Base-by-base conservation (phyloP, 2,888 invertebrate genomes). In the Ormia ochracea region DNA sequence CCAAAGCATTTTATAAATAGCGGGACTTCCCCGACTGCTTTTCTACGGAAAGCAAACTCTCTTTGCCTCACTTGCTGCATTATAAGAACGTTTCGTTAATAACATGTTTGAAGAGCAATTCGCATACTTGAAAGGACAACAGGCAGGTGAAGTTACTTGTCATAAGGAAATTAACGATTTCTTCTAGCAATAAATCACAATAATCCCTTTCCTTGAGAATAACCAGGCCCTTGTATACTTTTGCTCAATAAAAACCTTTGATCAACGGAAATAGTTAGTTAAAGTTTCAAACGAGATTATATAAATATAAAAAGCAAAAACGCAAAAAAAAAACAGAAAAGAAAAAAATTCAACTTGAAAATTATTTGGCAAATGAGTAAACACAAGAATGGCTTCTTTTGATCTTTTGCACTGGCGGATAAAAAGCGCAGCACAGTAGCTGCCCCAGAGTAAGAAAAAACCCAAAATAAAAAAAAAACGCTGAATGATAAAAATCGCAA, bases 401-500 rank as follows among this genome's bases (percentile, higher is more conserved):
- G 73, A 78, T 72, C 66, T 72, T 73, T 45, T 76, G 54, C 50
- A 75, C 19, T 41, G 41, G 19, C 41, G 17, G 54, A 45, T 10
- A 58, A 19, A 36, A 17, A 17, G 17, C 12, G n/a, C 12, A 5
- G 17, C 54, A 45, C 28, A 66, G 58, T 66, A 58, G 56, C 58
- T 4, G 10, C 1, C 1, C n/a, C n/a, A n/a, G n/a, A n/a, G n/a
- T n/a, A n/a, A n/a, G n/a, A n/a, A n/a, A n/a, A n/a, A n/a, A n/a
- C n/a, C n/a, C n/a, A n/a, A n/a, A n/a, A n/a, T n/a, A n/a, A n/a
- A n/a, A n/a, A n/a, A n/a, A n/a, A 2, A 66, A 74, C 41, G 31
- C 5, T 19, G 4, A 14, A 48, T 21, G 36, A 73, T 66, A 86
- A 87, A 89, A 88, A 86, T 88, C 87, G 87, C 85, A 41, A 76